Base-by-base conservation (phyloP, 2,797 vertebrate genomes). In the Falco berigora region DNA sequence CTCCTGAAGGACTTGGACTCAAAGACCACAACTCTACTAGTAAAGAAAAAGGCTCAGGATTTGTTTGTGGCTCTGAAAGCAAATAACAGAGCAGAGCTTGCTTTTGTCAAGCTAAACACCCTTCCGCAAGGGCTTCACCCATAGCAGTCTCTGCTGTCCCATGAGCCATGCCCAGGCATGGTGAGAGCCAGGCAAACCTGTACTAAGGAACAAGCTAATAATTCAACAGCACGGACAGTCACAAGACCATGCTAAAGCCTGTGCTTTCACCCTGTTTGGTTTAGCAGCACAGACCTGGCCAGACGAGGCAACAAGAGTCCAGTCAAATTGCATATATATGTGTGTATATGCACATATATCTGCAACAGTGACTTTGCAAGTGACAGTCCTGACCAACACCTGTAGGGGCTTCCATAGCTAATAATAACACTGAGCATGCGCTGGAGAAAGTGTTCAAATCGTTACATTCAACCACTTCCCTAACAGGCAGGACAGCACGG, bases 341-440 rank as follows among this genome's bases (percentile, higher is more conserved):
- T 46, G 8, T 9, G 0, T 44, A 50, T 69, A 28, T 24, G 44
- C 14, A 49, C 3, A 1, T n/a, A 27, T 8, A 44, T 2, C 28
- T 14, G 59, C 38, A 71, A 25, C 40, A 27, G 8, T 24, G 17
- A 34, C 36, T 77, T 67, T 15, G 49, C 22, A 56, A 52, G 32
- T 0, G 0, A 38, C 40, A 55, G 40, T 49, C 34, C 58, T 62
- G 62, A 49, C 42, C 76, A 40, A 16, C n/a, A 38, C 9, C 27
- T 28, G 15, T n/a, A n/a, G 34, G 50, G 32, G 14, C 28, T 82
- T 73, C 36, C 71, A 53, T 34, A 78, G 53, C 32, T 78, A 78
- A 10, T 14, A 73, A 24, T 8, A 66, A 56, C 19, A 30, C 16
- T 0, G 2, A 67, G 30, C 0, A 1, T 27, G 36, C 42, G 36